These are phyloP conservation scores for Cardiocondyla obscurior DNA, from an alignment of 1,140 invertebrate species.

Conservation along the genomic window DNA sequence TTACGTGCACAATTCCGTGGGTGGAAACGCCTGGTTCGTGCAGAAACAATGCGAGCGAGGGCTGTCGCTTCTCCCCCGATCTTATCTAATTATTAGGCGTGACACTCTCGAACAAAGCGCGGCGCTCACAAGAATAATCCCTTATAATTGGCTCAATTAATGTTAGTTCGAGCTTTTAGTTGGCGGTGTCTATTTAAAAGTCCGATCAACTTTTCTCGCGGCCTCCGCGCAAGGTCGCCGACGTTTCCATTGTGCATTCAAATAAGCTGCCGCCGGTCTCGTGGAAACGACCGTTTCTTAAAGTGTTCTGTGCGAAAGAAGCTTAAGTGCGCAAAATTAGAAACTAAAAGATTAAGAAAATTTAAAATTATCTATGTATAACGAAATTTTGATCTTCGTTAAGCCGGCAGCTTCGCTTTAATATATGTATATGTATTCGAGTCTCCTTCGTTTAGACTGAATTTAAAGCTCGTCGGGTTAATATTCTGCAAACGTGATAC, in stretches of 20 bases:
- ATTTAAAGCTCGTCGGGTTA: background rate
- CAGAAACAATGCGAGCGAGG: background rate
- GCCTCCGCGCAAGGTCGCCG: background rate
- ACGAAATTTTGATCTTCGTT: background rate
- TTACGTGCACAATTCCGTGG: background rate
- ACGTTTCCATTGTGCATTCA: background rate
- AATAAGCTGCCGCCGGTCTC: slow-evolving; percentile 25
- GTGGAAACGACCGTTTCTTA: background rate
- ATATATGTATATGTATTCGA: background rate
- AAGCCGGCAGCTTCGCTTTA: background rate
- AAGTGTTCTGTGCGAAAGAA: slow-evolving; percentile 1
- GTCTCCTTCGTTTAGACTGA: background rate
- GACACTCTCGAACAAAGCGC: too few species aligned
- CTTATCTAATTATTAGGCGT: slow-evolving; percentile 1
- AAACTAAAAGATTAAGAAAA: background rate
- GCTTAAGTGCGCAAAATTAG: background rate
- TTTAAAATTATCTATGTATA: background rate
- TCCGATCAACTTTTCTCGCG: slow-evolving; percentile 21
- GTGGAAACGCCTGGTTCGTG: background rate
- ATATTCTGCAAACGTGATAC: background rate
- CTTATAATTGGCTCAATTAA: slow-evolving; percentile 44
- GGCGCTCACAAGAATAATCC: slow-evolving; percentile 7
- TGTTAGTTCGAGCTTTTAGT: slow-evolving; percentile 20
- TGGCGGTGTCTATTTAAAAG: slow-evolving; percentile 28
- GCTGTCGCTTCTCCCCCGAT: background rate